Evolutionary conservation across 1,140 invertebrate species (phyloP).

Genomic region (Achroia grisella): DNA sequence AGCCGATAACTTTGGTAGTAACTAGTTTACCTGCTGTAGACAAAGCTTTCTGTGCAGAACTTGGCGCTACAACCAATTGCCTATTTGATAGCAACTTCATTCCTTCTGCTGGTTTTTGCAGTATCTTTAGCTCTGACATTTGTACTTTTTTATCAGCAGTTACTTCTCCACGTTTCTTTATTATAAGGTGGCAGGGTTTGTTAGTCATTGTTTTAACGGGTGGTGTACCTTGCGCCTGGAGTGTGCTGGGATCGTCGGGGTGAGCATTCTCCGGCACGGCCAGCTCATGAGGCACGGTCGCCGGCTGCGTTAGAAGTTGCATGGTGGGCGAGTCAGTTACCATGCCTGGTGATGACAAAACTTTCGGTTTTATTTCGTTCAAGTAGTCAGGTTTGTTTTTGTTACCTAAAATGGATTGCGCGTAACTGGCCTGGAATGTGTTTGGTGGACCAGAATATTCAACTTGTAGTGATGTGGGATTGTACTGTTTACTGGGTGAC

Average conservation of each 20-base stretch:
- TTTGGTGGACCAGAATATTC: slow-evolving; percentile 51
- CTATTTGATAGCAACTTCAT: slow-evolving; percentile 62
- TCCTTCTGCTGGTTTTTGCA: slow-evolving; percentile 59
- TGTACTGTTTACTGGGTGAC: slow-evolving; percentile 47
- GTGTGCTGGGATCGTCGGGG: slow-evolving; percentile 33
- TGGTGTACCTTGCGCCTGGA: slow-evolving; percentile 38
- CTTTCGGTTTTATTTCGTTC: slow-evolving; percentile 54
- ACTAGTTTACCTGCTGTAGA: slow-evolving; percentile 55
- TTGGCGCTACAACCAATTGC: slow-evolving; percentile 52
- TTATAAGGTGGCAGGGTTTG: slow-evolving; percentile 62
- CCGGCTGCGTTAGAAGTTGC: slow-evolving; percentile 55
- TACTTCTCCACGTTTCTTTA: slow-evolving; percentile 52
- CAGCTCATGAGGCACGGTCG: slow-evolving; percentile 49
- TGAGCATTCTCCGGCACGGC: slow-evolving; percentile 43
- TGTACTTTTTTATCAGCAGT: slow-evolving; percentile 57
- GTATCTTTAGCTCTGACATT: slow-evolving; percentile 59
- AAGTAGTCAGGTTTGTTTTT: slow-evolving; percentile 50
- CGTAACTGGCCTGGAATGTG: slow-evolving; percentile 65
- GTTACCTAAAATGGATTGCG: slow-evolving; percentile 55
- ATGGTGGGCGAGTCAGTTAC: slow-evolving; percentile 55
- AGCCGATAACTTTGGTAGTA: slow-evolving; percentile 62
- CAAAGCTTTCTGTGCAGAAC: slow-evolving; percentile 47
- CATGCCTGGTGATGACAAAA: slow-evolving; percentile 45
- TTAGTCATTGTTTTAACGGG: slow-evolving; percentile 30
- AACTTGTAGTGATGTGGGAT: slow-evolving; percentile 30